Percentiles rank a stretch among this genome's conserved stretches.
These are phyloP conservation scores for Brenthis daphne DNA, from an alignment of 2,888 invertebrate species.

Conservation along the genomic window DNA sequence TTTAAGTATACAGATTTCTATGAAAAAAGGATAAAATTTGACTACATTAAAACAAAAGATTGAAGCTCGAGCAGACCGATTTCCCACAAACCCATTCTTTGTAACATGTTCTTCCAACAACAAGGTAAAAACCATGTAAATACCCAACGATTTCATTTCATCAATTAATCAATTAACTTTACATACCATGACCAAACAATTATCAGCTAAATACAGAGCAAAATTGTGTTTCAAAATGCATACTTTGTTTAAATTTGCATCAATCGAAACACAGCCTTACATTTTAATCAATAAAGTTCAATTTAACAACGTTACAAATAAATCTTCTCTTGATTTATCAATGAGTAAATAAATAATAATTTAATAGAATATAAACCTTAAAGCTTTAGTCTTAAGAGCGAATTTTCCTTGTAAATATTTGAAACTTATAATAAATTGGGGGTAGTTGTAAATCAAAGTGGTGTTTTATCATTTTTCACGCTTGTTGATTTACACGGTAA, in stretches of 20 bases:
- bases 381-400: not conserved
- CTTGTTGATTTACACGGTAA: slow-evolving; percentile 31
- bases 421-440: slow-evolving; percentile 7
- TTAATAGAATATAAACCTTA: slow-evolving; percentile 12
- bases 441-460: slow-evolving; percentile 22
- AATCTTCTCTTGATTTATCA: slow-evolving; percentile 19
- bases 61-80: too few species aligned
- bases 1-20: too few species aligned
- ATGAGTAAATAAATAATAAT: slow-evolving; percentile 15
- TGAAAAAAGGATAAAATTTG: too few species aligned
- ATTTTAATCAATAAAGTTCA: not conserved
- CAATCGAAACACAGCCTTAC: slow-evolving; percentile 12
- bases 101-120: not conserved
- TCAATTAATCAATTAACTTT: slow-evolving; percentile 18
- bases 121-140: slow-evolving; percentile 4
- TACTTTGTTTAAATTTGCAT: slow-evolving; percentile 16
- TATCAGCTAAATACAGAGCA: slow-evolving; percentile 31
- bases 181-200: slow-evolving; percentile 33
- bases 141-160: not conserved
- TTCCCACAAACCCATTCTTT: too few species aligned
- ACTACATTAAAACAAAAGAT: too few species aligned
- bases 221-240: slow-evolving; percentile 20
- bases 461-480: slow-evolving; percentile 34
- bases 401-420: not conserved
- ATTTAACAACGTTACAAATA: not conserved